phyloP scores from a whole-genome alignment of 2,797 vertebrate species.

The Pangasius krempfi region DNA sequence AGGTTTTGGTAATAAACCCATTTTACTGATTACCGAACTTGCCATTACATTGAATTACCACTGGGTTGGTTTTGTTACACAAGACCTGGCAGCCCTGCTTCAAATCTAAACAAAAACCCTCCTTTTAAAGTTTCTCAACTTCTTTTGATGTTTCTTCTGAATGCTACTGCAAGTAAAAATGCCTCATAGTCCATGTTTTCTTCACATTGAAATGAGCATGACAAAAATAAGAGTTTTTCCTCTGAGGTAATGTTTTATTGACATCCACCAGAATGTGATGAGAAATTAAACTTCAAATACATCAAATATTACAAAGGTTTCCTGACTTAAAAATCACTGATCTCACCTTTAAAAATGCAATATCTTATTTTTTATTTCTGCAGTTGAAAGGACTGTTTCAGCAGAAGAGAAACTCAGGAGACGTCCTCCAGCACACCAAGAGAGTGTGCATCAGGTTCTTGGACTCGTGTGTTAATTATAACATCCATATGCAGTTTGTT shows the following conservation, averaged over 20 bases:
- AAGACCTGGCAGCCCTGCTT: neutral
- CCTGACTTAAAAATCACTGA: constrained; percentile 5
- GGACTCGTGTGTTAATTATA: constrained; percentile 69
- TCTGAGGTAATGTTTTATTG: neutral
- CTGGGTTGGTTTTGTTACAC: neutral
- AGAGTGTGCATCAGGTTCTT: constrained; percentile 52
- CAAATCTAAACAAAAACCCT: neutral
- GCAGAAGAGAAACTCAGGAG: constrained; percentile 1
- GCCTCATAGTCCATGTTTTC: too few species aligned
- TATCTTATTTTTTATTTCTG: constrained; percentile 38
- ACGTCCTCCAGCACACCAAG: constrained; percentile 8
- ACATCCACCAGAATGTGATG: neutral
- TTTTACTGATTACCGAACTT: neutral
- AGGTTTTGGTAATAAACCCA: neutral
- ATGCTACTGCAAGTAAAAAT: neutral
- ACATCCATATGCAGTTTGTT: constrained; percentile 74
- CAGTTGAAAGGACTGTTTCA: constrained; percentile 17
- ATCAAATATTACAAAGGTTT: neutral
- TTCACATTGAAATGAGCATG: neutral
- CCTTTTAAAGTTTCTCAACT: neutral
- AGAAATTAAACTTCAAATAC: neutral
- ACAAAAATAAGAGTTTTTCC: neutral
- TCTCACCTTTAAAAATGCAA: constrained; percentile 12
- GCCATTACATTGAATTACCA: neutral
- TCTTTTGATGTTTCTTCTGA: neutral